Base-by-base conservation (phyloP, 1,140 invertebrate species). In the Eupristina koningsbergeri region DNA sequence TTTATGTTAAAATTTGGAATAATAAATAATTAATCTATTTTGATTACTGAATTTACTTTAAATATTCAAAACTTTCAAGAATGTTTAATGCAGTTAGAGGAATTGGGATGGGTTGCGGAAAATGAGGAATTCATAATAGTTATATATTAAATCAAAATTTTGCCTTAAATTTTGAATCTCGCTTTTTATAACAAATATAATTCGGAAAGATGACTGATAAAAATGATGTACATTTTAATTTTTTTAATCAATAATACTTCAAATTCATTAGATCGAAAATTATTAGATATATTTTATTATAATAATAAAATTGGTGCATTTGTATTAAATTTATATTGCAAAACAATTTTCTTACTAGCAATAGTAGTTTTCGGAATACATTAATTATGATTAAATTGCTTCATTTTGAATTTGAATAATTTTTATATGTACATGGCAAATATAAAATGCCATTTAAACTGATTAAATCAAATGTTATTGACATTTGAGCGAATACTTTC, bases 311-410 rank as follows among this genome's bases (percentile, higher is more conserved):
- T 80, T 34, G 64, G 58, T 71, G 39, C 53, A 50, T 58, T 83
- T 71, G 53, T 64, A 41, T 78, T 78, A 36, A 15, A 26, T 84
- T 77, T 80, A 58, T 84, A 84, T 45, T 80, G 82, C 77, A 84
- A 79, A 83, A 84, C 50, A 74, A 79, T 63, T 47, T 74, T 73
- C 26, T 74, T 71, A 61, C 61, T 71, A 74, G 61, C 45, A 34
- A 47, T 74, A 41, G 79, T 47, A 79, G 79, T 53, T 84, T 36
- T 84, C 29, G 80, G 58, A 75, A 81, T 75, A 76, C 81, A 82
- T 75, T 76, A 76, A 53, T 82, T 41, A 76, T 22, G n/a, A 67
- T 67, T 9, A 74, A 74, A 9, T 75, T 47, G 17, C n/a, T 50
- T 67, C 11, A 39, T 67, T 29, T 31, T 81, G 61, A 58, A 53